Evolutionary conservation across 2,888 invertebrate genomes (phyloP).

Genomic region (Chymomyza fuscimana): DNA sequence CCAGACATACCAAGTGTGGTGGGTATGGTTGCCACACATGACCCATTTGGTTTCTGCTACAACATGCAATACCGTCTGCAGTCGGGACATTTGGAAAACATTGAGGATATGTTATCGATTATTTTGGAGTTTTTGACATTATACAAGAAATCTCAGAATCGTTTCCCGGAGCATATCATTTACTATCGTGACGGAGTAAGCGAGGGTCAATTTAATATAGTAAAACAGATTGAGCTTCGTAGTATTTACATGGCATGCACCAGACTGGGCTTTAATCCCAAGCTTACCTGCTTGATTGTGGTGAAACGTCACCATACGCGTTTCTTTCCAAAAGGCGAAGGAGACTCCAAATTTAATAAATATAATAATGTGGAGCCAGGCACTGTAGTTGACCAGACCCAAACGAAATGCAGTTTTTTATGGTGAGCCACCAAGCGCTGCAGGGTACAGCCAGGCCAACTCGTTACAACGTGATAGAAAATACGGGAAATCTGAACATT

Average conservation of each 20-base stretch:
- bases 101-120: constrained; percentile 86
- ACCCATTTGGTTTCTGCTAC: constrained; percentile 84
- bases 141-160: constrained; percentile 81
- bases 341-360: constrained; percentile 79
- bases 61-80: constrained; percentile 82
- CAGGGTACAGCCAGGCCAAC: constrained; percentile 92
- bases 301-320: constrained; percentile 98
- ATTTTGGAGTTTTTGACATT: constrained; percentile 83
- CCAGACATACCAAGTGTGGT: constrained; percentile 82
- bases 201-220: constrained; percentile 89
- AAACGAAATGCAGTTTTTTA: constrained; percentile 92
- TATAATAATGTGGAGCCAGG: constrained; percentile 89
- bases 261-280: constrained; percentile 73
- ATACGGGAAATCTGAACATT: constrained; percentile 86
- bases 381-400: constrained; percentile 93
- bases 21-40: constrained; percentile 88
- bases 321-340: constrained; percentile 76
- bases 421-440: constrained; percentile 86
- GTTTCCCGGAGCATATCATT: constrained; percentile 82
- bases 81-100: constrained; percentile 85
- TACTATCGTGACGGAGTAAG: constrained; percentile 93
- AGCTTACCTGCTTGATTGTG: constrained; percentile 78
- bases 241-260: constrained; percentile 87
- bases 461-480: constrained; percentile 91
- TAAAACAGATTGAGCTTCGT: constrained; percentile 82